Evolutionary conservation across 2,113 vertebrate species (phyloP), one percentile per base, ranked within the genome.

Genomic region (Microcebus tavaratra): DNA sequence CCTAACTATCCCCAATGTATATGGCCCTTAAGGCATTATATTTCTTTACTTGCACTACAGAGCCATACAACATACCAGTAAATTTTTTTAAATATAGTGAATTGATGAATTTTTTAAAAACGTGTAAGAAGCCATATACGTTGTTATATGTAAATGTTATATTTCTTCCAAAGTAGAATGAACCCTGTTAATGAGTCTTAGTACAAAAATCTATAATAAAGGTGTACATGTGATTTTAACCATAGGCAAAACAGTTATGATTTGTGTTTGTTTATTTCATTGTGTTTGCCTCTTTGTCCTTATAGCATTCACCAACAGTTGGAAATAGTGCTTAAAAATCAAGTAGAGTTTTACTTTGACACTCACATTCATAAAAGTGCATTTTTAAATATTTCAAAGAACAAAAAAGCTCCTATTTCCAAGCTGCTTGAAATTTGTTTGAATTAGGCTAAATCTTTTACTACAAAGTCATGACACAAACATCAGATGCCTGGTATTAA

Each of bases 341-440:
- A 80, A n/a, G 20, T 80, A 29, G 75, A 48, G 42, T 68, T 72
- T 80, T 88, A 78, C 18, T 67, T 42, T 83, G 45, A 90, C 42
- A 92, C 13, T 11, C 48, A 94, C 90, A 88, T 50, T 68, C 7
- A 21, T 29, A 90, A 78, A 89, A 39, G 63, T 50, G 6, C 11
- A 68, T 36, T 79, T 94, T 90, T 53, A 63, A 92, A 75, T 92
- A 50, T 87, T 65, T 93, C 36, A 57, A 83, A 73, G 53, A 97
- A 92, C 17, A 88, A 83, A 93, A 63, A 65, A 68, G 18, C 1
- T 6, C n/a, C 13, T 65, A 86, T 45, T 80, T 65, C 55, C 65
- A 93, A 53, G 11, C 29, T 36, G 36, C 23, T 63, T 88, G 45
- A 91, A 95, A 86, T 93, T 7, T 81, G 14, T 81, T 50, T 86